Evolutionary conservation across 2,888 invertebrate species (phyloP).

Genomic region (Sympetrum striolatum): DNA sequence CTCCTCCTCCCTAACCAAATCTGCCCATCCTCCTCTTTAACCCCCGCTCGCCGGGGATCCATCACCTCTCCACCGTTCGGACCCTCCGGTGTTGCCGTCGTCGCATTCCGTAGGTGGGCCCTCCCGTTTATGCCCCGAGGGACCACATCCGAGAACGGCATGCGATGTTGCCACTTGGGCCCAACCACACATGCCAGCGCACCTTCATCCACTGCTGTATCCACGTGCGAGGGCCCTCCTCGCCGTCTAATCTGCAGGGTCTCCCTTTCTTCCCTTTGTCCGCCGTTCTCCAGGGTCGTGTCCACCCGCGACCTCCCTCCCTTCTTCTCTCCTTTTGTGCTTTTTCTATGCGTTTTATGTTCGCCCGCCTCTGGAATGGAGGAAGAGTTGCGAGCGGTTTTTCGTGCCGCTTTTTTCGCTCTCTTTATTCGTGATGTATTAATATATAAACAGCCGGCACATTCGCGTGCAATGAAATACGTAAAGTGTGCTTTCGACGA

Average conservation of each 20-base stretch:
- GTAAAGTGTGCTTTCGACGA: too few relatives aligned
- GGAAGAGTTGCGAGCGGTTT: too few relatives aligned
- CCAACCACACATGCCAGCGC: constrained; percentile 25
- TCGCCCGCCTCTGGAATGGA: not conserved
- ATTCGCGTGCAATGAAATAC: too few relatives aligned
- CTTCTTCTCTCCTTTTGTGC: not conserved
- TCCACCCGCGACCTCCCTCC: not conserved
- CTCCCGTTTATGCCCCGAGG: constrained; percentile 25
- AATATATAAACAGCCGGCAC: too few relatives aligned
- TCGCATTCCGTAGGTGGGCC: constrained; percentile 28
- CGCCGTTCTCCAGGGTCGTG: not conserved
- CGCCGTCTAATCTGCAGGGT: not conserved
- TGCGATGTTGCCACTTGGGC: not conserved
- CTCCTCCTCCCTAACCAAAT: not conserved
- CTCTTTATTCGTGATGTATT: too few relatives aligned
- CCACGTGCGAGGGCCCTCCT: not conserved
- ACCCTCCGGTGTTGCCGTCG: constrained; percentile 39
- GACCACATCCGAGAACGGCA: not conserved
- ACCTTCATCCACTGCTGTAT: not conserved
- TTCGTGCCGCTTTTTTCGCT: too few relatives aligned
- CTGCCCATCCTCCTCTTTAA: not conserved
- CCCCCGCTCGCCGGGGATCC: not conserved
- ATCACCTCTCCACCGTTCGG: not conserved
- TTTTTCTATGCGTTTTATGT: not conserved
- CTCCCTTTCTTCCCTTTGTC: too few relatives aligned